Percentiles rank a stretch among this genome's conserved stretches.
Conservation (phyloP, 1,140 invertebrate genomes). For the Ephestia elutella region DNA sequence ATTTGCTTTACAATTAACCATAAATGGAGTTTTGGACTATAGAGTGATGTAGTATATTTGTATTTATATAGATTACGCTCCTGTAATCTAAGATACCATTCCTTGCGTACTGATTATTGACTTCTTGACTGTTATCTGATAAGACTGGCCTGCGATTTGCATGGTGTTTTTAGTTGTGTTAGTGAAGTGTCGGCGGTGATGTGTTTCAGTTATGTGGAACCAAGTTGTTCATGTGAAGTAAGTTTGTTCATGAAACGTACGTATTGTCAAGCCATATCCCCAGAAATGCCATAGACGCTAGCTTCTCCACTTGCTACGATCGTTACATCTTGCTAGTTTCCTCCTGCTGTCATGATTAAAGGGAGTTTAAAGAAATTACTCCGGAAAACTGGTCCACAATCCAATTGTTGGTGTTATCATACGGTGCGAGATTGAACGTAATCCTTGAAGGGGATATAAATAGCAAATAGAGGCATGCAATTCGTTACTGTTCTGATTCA, state of each 20-base stretch:
- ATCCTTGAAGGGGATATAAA: too few relatives aligned
- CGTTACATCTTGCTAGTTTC: too few relatives aligned
- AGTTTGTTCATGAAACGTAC: constrained; percentile 24
- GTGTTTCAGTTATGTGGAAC: constrained; percentile 46
- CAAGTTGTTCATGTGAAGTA: constrained; percentile 56
- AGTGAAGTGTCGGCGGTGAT: background rate
- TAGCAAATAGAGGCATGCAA: background rate
- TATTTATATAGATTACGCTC: background rate
- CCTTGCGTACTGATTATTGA: background rate
- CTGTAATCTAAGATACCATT: background rate
- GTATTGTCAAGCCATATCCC: too few relatives aligned
- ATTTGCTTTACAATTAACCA: too few relatives aligned
- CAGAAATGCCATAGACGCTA: too few relatives aligned
- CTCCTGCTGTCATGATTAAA: too few relatives aligned
- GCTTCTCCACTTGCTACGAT: too few relatives aligned
- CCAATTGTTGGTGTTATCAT: too few relatives aligned
- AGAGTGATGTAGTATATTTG: background rate
- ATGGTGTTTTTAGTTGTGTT: background rate
- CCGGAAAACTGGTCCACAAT: too few relatives aligned
- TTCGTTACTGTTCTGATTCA: background rate
- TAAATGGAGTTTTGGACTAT: background rate
- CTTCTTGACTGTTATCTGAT: constrained; percentile 1
- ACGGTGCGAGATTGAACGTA: too few relatives aligned
- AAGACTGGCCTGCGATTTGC: background rate
- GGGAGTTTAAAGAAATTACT: background rate